Evolutionary conservation across 64 coral and sea anemone genomes (phyloP).

Genomic region (Pocillopora verrucosa): DNA sequence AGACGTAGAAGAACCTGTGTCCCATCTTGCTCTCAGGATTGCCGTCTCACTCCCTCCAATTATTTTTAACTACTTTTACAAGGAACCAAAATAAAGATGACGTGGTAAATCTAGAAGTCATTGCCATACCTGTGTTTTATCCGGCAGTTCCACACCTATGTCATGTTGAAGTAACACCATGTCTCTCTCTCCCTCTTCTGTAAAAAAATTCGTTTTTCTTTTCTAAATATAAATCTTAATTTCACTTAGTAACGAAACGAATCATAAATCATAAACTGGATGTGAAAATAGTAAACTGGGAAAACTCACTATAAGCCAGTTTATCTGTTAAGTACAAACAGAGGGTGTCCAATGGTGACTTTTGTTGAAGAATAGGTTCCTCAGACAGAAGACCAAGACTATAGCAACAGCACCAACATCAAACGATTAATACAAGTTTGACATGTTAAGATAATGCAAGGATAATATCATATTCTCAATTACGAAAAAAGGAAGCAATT

Average conservation of each 20-base stretch:
- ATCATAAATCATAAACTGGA: too few relatives aligned
- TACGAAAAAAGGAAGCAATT: not conserved
- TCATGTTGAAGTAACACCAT: slow-evolving; percentile 89
- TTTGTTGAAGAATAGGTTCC: slow-evolving; percentile 82
- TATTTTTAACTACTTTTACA: too few relatives aligned
- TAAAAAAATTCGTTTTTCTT: not conserved
- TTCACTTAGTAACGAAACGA: too few relatives aligned
- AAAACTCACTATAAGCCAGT: slow-evolving; percentile 61
- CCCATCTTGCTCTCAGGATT: too few relatives aligned
- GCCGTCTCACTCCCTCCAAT: too few relatives aligned
- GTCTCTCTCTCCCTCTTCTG: slow-evolving; percentile 83
- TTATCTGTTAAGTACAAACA: slow-evolving; percentile 64
- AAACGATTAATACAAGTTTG: not conserved
- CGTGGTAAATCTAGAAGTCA: too few relatives aligned
- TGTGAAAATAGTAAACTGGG: too few relatives aligned
- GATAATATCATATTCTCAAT: not conserved
- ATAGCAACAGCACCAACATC: not conserved
- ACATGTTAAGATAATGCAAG: not conserved
- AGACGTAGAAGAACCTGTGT: too few relatives aligned
- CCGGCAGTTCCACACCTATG: slow-evolving; percentile 80
- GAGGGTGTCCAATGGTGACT: slow-evolving; percentile 76
- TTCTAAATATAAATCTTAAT: too few relatives aligned
- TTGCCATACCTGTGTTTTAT: slow-evolving; percentile 52
- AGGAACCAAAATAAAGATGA: not conserved
- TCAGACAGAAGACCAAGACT: slow-evolving; percentile 92